phyloP scores from a whole-genome alignment of 2,113 vertebrate genomes.

The human region DNA sequence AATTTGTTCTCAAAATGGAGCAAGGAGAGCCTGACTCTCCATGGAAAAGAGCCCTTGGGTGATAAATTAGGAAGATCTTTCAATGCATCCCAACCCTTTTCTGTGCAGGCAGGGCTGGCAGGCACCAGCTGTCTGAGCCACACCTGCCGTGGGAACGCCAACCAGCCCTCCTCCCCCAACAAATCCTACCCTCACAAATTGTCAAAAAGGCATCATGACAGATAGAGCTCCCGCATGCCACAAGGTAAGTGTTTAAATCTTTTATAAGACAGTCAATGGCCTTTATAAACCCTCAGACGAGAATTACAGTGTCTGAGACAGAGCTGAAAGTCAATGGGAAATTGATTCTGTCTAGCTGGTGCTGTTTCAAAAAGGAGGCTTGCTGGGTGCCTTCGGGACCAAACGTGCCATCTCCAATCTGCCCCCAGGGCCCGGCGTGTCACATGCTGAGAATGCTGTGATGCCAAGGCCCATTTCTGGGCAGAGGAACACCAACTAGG shows the following conservation, averaged over 20 bases:
- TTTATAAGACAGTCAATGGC: constrained; percentile 83
- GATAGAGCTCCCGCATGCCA: constrained; percentile 66
- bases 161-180: not conserved
- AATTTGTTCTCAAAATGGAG: not conserved
- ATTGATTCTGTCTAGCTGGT: constrained; percentile 84
- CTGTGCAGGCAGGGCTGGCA: not conserved
- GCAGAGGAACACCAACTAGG: not conserved
- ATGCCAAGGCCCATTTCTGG: not conserved
- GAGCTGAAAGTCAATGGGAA: constrained; percentile 85
- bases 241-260: constrained; percentile 83
- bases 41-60: not conserved
- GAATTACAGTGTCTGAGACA: constrained; percentile 83
- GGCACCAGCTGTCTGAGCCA: not conserved
- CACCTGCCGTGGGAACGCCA: fast-evolving
- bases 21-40: not conserved
- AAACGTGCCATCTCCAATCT: constrained; percentile 53
- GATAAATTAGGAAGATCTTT: not conserved
- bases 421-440: not conserved
- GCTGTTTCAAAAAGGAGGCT: constrained; percentile 73
- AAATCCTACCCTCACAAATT: constrained; percentile 44
- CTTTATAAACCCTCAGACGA: constrained; percentile 83
- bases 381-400: constrained; percentile 55
- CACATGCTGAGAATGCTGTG: not conserved
- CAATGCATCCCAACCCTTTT: not conserved
- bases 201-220: constrained; percentile 76